Evolutionary conservation across 1,140 invertebrate genomes (phyloP), one percentile per base, ranked within the genome.

Genomic region (Teleogryllus occipitalis): DNA sequence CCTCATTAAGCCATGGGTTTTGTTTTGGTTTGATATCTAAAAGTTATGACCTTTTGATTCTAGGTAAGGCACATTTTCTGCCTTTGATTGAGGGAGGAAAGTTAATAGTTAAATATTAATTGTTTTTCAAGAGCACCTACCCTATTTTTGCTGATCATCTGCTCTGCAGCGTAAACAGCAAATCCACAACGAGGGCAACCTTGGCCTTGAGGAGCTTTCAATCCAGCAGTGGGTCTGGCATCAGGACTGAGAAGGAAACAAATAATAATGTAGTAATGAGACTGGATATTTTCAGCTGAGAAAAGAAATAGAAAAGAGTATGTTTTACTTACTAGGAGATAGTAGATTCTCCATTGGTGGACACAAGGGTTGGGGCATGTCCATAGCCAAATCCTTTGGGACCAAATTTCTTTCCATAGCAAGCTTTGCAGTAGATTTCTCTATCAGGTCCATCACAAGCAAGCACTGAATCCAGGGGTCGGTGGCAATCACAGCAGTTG

Each of bases 341-440:
- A 75, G 91, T 90, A 76, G 92, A 90, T 83, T 94, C 92, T 80
- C 92, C 89, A 81, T 92, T 91, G 80, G 91, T 90, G 22, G 92
- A 96, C 46, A 95, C 90, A 80, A 97, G 88, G 82, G 95, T 96
- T 79, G 95, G 95, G 73, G 92, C 88, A 87, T 96, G 94, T 65
- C 95, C 95, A 84, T 93, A 96, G 75, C 95, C 95, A 84, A 96
- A 96, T 80, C 95, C 95, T 89, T 96, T 96, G 78, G 95, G 95
- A 78, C 95, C 95, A 85, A 95, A 97, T 8, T 94, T 90, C 86
- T 95, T 97, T 78, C 92, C 93, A 84, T 97, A 97, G 86, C 96
- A 97, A 75, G 94, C 90, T 82, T 91, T 91, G 88, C 95, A 96
- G 85, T 96, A 95, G 84, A 96, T 93, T 85, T 97, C 94, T 84